Percentiles rank a stretch among this genome's conserved stretches.
Evolutionary conservation across 2,113 vertebrate genomes (phyloP).

Genomic region (Hyperopisus bebe): DNA sequence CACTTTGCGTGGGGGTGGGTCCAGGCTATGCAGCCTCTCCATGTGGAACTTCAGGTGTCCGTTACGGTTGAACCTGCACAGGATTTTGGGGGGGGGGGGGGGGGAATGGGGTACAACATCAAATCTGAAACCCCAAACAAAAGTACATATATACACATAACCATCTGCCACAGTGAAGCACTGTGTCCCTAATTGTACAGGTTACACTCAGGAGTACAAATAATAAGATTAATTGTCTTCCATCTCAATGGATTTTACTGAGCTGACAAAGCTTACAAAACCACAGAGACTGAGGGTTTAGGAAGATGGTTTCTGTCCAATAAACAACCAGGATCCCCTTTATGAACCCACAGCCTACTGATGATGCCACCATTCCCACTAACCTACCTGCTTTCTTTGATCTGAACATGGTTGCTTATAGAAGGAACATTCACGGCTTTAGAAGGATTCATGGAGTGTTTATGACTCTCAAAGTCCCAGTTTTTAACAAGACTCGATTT

Average conservation of each 20-base stretch:
- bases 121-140: not conserved
- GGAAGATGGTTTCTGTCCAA: not conserved
- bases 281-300: not conserved
- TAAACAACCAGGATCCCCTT: not conserved
- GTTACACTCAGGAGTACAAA: not conserved
- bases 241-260: not conserved
- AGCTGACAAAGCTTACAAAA: not conserved
- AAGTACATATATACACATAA: not conserved
- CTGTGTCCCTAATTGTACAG: not conserved
- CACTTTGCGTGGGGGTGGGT: slow-evolving; percentile 56
- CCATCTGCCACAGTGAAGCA: not conserved
- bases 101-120: not conserved
- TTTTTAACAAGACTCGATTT: not conserved
- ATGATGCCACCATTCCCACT: not conserved
- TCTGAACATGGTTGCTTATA: not conserved
- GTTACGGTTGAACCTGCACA: slow-evolving; percentile 85
- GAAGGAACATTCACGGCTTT: not conserved
- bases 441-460: not conserved
- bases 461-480: not conserved
- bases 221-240: not conserved
- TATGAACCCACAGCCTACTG: not conserved
- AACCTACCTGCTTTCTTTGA: not conserved
- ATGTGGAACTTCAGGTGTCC: slow-evolving; percentile 97
- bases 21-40: slow-evolving; percentile 83
- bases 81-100: not conserved